Percentiles rank a stretch among this genome's conserved stretches.
These are phyloP conservation scores for Hassar affinis DNA, from an alignment of 2,113 vertebrate genomes.

Conservation along the genomic window DNA sequence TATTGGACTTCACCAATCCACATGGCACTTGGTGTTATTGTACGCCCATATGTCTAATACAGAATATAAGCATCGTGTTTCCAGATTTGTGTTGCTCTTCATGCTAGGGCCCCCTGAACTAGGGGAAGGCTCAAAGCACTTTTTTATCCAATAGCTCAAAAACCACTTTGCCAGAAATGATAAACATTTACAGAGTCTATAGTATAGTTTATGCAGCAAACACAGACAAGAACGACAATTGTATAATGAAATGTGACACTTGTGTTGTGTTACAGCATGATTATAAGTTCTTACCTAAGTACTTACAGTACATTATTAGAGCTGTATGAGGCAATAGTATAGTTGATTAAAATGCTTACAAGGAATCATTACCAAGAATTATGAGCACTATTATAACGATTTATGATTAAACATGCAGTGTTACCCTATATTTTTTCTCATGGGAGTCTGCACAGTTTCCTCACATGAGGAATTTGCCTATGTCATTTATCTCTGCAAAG, in stretches of 20 bases:
- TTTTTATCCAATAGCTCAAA: too few relatives aligned
- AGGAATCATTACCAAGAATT: not conserved
- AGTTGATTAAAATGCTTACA: not conserved
- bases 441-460: not conserved
- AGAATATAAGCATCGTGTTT: too few relatives aligned
- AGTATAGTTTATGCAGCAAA: too few relatives aligned
- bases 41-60: too few relatives aligned
- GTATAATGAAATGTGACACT: not conserved
- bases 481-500: not conserved
- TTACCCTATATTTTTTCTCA: not conserved
- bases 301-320: not conserved
- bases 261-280: not conserved
- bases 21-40: too few relatives aligned
- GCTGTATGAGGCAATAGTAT: not conserved
- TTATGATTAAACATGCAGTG: not conserved
- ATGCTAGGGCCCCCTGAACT: too few relatives aligned
- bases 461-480: not conserved
- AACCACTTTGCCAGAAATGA: too few relatives aligned
- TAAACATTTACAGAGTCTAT: too few relatives aligned
- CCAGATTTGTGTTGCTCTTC: too few relatives aligned
- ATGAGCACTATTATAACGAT: not conserved
- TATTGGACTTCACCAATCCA: too few relatives aligned
- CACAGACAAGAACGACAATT: not conserved
- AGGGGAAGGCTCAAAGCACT: too few relatives aligned
- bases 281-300: not conserved